A percentile compares a stretch with the other conserved stretches of the same genome.
Conservation (phyloP, 2,888 invertebrate species). For the Mycalesis mineus region DNA sequence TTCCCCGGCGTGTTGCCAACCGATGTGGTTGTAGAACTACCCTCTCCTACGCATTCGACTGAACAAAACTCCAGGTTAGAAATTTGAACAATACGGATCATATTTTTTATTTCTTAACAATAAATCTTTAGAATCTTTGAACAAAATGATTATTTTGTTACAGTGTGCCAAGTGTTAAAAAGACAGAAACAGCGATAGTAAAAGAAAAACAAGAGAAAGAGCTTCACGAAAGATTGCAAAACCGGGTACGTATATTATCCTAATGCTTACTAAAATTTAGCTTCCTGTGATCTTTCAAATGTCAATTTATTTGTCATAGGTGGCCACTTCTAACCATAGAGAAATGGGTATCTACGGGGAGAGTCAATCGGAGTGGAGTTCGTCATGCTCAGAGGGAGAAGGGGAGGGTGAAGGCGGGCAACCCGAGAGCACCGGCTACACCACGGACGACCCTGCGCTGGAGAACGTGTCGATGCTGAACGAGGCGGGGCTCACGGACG, state of each 20-base stretch:
- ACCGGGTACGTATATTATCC: conserved; percentile 48
- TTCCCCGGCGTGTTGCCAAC: conserved; percentile 74
- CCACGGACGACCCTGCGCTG: conserved; percentile 91
- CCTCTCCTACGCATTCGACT: conserved; percentile 56
- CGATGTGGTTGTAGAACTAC: conserved; percentile 69
- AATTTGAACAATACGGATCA: background rate
- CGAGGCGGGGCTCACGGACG: conserved; percentile 91
- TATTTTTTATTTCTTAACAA: too few species aligned
- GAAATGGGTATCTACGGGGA: conserved; percentile 76
- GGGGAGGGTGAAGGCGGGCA: conserved; percentile 71
- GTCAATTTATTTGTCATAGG: conserved; percentile 36
- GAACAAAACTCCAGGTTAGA: conserved; percentile 45
- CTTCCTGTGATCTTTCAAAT: background rate
- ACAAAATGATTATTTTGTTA: background rate
- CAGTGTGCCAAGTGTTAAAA: conserved; percentile 54
- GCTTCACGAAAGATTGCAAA: conserved; percentile 59
- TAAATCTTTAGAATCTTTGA: background rate
- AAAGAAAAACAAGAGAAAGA: conserved; percentile 59
- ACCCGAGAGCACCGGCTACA: conserved; percentile 87
- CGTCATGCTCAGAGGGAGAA: conserved; percentile 77
- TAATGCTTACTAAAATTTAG: background rate
- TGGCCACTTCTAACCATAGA: conserved; percentile 60
- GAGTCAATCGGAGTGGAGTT: conserved; percentile 91
- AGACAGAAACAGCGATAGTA: conserved; percentile 44
- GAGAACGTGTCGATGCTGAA: conserved; percentile 91